These are phyloP conservation scores for Lepidurus couesii DNA, from an alignment of 1,140 invertebrate species.

Conservation along the genomic window DNA sequence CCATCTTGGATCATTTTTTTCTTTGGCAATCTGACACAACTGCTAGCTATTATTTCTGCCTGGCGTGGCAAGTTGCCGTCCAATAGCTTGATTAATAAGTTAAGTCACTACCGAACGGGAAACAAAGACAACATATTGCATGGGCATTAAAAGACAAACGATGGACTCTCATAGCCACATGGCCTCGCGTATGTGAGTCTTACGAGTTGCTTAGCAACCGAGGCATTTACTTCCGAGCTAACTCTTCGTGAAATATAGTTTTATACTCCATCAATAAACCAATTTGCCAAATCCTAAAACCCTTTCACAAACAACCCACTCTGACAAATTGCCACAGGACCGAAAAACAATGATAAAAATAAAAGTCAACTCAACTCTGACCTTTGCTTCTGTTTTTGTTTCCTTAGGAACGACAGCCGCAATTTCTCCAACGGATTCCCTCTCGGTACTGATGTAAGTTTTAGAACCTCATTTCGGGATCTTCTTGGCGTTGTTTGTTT, in stretches of 20 bases:
- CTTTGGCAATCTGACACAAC: not conserved
- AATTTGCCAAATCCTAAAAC: slow-evolving; percentile 5
- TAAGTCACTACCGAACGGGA: not conserved
- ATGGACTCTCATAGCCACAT: not conserved
- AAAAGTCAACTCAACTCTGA: not conserved
- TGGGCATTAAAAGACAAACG: not conserved
- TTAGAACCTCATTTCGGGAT: not conserved
- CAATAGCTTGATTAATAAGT: slow-evolving; percentile 6
- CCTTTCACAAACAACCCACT: not conserved
- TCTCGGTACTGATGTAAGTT: not conserved
- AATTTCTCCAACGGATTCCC: not conserved
- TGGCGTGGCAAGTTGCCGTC: not conserved
- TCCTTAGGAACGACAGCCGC: not conserved
- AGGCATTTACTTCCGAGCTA: not conserved
- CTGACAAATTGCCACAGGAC: not conserved
- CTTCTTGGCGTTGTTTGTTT: too few species aligned
- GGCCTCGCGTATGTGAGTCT: not conserved
- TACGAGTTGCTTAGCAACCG: slow-evolving; percentile 17
- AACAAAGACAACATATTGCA: not conserved
- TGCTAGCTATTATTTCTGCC: not conserved
- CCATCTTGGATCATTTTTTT: not conserved
- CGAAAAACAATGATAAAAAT: too few species aligned
- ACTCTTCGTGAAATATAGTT: not conserved
- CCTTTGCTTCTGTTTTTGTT: not conserved
- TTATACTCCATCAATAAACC: not conserved